A percentile compares a stretch with the other conserved stretches of the same genome.
These are phyloP conservation scores for Pachyseris speciosa DNA, from an alignment of 64 coral and sea anemone genomes.

Conservation along the genomic window DNA sequence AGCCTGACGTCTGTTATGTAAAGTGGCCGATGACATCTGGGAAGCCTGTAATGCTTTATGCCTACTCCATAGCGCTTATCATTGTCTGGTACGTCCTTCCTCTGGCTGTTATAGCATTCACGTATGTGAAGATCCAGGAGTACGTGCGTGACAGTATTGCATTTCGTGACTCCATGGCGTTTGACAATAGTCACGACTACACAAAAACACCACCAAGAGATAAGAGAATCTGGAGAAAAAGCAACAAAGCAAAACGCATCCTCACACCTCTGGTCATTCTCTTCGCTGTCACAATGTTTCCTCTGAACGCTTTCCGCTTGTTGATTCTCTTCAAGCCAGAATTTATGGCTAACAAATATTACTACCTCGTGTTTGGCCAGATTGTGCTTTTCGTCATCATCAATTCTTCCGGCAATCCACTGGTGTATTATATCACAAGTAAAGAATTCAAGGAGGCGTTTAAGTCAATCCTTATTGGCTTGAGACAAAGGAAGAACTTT, in stretches of 20 bases:
- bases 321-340: not conserved
- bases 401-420: constrained; percentile 41
- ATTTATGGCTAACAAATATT: constrained; percentile 4
- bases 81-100: constrained; percentile 60
- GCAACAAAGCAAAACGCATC: constrained; percentile 35
- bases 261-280: constrained; percentile 48
- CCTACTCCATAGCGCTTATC: not conserved
- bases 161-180: constrained; percentile 31
- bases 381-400: constrained; percentile 16
- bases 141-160: not conserved
- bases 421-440: constrained; percentile 63
- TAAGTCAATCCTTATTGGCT: not conserved
- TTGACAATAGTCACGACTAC: not conserved
- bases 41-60: too few species aligned
- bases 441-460: constrained; percentile 49
- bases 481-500: not conserved
- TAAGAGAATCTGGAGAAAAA: constrained; percentile 28
- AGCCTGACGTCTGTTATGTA: too few species aligned
- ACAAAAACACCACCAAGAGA: not conserved
- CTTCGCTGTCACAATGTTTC: constrained; percentile 58
- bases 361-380: not conserved
- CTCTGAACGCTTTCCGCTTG: constrained; percentile 17
- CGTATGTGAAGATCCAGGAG: constrained; percentile 23
- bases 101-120: constrained; percentile 34
- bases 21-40: too few species aligned